phyloP scores from a whole-genome alignment of 2,113 vertebrate species.

The Alethe diademata region DNA sequence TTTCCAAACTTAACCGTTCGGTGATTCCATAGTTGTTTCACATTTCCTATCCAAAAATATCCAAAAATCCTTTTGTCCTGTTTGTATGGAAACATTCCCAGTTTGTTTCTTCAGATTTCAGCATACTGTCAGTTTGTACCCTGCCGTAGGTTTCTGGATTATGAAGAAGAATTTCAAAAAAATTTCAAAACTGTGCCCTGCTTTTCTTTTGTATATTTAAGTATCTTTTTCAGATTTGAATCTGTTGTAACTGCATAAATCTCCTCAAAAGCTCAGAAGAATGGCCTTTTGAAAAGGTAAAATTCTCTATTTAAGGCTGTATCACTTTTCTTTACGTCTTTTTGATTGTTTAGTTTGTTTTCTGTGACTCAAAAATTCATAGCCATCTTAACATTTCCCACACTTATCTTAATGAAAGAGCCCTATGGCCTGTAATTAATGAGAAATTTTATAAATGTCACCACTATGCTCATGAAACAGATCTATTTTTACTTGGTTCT shows the following conservation, averaged over 20 bases:
- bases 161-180: background rate
- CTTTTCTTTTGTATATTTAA: background rate
- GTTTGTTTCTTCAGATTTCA: background rate
- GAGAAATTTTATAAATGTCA: conserved; percentile 47
- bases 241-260: background rate
- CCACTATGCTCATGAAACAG: conserved; percentile 34
- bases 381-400: background rate
- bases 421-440: conserved; percentile 3
- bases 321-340: background rate
- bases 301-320: background rate
- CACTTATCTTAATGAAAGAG: background rate
- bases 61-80: background rate
- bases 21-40: background rate
- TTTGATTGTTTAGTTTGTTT: background rate
- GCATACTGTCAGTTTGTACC: background rate
- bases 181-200: background rate
- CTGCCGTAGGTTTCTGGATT: background rate
- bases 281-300: background rate
- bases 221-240: background rate
- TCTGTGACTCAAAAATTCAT: background rate
- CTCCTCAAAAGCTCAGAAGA: background rate
- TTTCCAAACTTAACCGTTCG: accelerated
- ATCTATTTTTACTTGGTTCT: conserved; percentile 57
- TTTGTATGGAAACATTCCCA: background rate
- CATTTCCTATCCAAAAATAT: background rate